phyloP scores from a whole-genome alignment of 2,888 invertebrate species.

The Ichneumoninae sp. region DNA sequence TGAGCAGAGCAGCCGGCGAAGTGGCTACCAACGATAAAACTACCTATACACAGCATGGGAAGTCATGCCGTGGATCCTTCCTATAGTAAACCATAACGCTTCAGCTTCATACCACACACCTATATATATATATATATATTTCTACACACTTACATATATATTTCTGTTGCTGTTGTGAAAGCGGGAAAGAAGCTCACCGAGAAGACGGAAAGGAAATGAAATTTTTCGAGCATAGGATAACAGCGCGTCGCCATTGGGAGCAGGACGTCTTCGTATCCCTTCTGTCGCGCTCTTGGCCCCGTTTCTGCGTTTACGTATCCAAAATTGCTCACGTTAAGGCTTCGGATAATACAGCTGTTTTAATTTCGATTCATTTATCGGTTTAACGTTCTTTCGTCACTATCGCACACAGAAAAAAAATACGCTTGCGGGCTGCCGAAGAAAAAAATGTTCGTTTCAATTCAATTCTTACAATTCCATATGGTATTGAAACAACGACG shows the following conservation, averaged over 20 bases:
- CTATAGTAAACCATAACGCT: slow-evolving; percentile 44
- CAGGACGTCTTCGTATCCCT: not conserved
- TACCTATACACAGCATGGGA: slow-evolving; percentile 45
- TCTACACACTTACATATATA: not conserved
- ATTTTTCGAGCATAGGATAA: slow-evolving; percentile 45
- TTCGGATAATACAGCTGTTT: not conserved
- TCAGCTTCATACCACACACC: slow-evolving; percentile 16
- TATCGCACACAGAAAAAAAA: too few relatives aligned
- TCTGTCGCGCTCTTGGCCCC: not conserved
- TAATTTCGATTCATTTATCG: not conserved
- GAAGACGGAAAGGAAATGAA: slow-evolving; percentile 28
- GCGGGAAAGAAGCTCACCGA: slow-evolving; percentile 23
- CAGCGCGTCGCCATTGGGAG: not conserved
- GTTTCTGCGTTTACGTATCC: not conserved
- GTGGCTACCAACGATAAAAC: slow-evolving; percentile 65
- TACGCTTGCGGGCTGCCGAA: too few relatives aligned
- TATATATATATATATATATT: not conserved
- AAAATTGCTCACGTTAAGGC: not conserved
- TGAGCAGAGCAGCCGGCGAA: slow-evolving; percentile 59
- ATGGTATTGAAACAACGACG: too few relatives aligned
- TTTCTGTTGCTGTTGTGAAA: slow-evolving; percentile 3
- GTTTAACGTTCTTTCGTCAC: not conserved
- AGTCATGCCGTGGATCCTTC: slow-evolving; percentile 41
- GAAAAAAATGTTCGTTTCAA: too few relatives aligned
- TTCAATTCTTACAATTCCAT: too few relatives aligned